phyloP scores from a whole-genome alignment of 2,797 vertebrate species.

The Erithacus rubecula region DNA sequence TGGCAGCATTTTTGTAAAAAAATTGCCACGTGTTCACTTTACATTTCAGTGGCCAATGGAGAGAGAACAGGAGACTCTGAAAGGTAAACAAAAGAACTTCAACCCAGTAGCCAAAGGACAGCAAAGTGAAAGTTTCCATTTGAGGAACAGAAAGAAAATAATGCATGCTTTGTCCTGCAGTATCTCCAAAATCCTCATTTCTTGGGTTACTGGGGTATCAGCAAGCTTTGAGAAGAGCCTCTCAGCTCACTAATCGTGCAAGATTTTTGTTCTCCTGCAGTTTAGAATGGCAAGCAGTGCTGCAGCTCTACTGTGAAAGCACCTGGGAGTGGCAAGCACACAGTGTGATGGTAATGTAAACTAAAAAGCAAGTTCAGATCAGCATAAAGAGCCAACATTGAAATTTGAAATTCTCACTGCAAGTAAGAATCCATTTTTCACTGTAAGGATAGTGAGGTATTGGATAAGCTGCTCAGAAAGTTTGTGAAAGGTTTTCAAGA shows the following conservation, averaged over 20 bases:
- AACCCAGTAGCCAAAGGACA: not conserved
- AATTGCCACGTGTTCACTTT: slow-evolving; percentile 33
- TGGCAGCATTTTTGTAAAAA: not conserved
- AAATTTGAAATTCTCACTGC: not conserved
- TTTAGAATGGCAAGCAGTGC: not conserved
- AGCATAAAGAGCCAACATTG: not conserved
- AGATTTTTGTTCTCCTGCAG: not conserved
- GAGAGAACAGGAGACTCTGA: not conserved
- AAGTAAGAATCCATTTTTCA: not conserved
- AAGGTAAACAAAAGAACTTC: slow-evolving; percentile 37
- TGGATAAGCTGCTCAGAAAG: not conserved
- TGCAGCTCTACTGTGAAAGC: not conserved
- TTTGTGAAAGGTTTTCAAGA: not conserved
- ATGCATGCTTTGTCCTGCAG: not conserved
- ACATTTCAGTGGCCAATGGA: not conserved
- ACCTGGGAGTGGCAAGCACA: not conserved
- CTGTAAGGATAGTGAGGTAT: not conserved
- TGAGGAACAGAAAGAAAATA: not conserved
- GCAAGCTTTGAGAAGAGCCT: not conserved
- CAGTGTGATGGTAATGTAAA: not conserved
- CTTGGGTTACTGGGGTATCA: not conserved
- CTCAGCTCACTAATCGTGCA: not conserved
- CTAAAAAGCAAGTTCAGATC: not conserved
- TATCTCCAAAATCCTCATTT: not conserved
- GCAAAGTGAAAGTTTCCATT: not conserved